Base-by-base conservation (phyloP, 35 echinoderm and acorn worm genomes). In the Hemicentrotus pulcherrimus region DNA sequence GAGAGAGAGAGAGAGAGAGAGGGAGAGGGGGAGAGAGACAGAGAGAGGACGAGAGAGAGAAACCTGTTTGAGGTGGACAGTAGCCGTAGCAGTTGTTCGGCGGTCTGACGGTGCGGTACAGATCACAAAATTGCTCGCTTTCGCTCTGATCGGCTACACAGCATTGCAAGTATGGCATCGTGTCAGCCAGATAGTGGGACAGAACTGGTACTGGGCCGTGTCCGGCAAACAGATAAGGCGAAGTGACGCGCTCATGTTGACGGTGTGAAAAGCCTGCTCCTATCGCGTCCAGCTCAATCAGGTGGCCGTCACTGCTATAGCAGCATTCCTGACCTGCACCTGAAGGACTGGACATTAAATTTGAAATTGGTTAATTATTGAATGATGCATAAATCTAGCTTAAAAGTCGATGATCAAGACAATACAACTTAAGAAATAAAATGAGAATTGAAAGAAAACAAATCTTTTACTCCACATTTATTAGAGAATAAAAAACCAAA, bases 271-370 rank as follows among this genome's bases (percentile, higher is more conserved):
- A 48, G 4, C 91, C 91, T 13, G 48, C 45, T 47, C 94, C 59
- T 16, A n/a, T 32, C 13, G 61, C n/a, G 28, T 8, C 33, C 5
- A 46, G 0, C 16, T 78, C 60, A 16, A 86, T 86, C 32, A 71
- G 47, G 33, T 94, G 22, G 6, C 94, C 59, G 10, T 31, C 33
- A 31, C 86, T 31, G 32, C 86, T 31, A 45, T 94, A 94, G 47
- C 94, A 94, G 59, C 94, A 94, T 41, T 94, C 60, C 65, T 94
- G 94, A 65, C 94, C 94, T 19, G 94, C 94, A 33, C 78, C 78
- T 24, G n/a, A 32, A 46, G 6, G 32, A 58, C 94, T 94, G 32
- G 32, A 32, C 5, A n/a, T 33, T 16, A 13, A 89, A 89, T n/a
- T 41, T 41, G 35, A 41, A 41, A 41, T 41, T 0, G 35, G 35